Conservation (phyloP, 2,797 vertebrate species). For the Hippoglossus hippoglossus region DNA sequence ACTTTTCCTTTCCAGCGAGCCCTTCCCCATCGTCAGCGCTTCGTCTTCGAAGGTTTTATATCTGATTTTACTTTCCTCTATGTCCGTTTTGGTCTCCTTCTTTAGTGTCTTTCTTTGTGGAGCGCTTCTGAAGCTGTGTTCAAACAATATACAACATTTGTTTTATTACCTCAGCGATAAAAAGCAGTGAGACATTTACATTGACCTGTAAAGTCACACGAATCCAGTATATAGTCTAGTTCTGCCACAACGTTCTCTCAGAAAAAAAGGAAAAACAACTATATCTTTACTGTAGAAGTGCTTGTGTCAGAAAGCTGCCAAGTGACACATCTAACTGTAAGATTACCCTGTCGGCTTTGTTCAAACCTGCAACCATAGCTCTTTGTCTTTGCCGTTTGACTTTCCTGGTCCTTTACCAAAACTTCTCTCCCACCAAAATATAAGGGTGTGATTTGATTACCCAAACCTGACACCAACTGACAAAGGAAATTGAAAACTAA, state of each 20-base stretch:
- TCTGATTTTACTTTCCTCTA: constrained; percentile 18
- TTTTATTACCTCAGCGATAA: not conserved
- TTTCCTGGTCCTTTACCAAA: too few relatives aligned
- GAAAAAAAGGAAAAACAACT: not conserved
- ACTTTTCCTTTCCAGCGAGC: constrained; percentile 49
- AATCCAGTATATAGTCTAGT: not conserved
- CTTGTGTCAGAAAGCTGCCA: not conserved
- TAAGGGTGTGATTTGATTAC: too few relatives aligned
- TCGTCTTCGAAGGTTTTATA: constrained; percentile 10
- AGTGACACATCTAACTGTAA: too few relatives aligned
- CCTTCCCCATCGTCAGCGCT: constrained; percentile 15
- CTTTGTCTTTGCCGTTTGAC: too few relatives aligned
- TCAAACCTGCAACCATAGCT: not conserved
- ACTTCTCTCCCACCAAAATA: too few relatives aligned
- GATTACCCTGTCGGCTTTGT: not conserved
- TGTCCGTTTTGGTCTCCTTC: not conserved
- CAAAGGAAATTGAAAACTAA: too few relatives aligned
- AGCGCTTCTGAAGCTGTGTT: not conserved
- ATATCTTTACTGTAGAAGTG: not conserved
- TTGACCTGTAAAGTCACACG: not conserved
- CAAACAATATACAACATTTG: not conserved
- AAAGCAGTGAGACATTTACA: not conserved
- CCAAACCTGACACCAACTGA: too few relatives aligned
- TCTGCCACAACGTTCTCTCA: not conserved
- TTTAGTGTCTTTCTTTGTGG: not conserved